A percentile compares a stretch with the other conserved stretches of the same genome.
phyloP scores from a whole-genome alignment of 2,113 vertebrate species.

The Gulo gulo region DNA sequence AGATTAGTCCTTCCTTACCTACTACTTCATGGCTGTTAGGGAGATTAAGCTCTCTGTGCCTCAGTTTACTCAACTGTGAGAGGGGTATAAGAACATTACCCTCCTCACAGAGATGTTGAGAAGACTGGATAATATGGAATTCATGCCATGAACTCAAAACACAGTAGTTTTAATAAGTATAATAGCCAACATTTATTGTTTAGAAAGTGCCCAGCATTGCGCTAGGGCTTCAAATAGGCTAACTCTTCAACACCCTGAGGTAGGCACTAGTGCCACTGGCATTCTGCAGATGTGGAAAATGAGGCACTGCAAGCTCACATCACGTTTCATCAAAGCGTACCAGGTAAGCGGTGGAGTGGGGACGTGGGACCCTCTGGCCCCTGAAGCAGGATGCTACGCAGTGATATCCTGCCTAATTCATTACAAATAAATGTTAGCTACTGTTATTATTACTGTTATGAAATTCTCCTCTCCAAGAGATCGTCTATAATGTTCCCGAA shows the following conservation, averaged over 20 bases:
- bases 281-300: not conserved
- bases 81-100: not conserved
- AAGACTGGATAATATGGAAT: not conserved
- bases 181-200: not conserved
- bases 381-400: not conserved
- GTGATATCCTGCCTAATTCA: not conserved
- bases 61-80: not conserved
- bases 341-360: not conserved
- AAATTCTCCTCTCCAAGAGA: not conserved
- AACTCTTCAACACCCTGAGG: not conserved
- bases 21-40: not conserved
- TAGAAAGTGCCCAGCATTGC: not conserved
- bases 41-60: not conserved
- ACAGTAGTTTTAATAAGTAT: not conserved
- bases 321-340: not conserved
- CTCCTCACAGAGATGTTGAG: not conserved
- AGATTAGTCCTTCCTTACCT: not conserved
- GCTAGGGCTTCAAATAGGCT: not conserved
- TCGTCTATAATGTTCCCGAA: not conserved
- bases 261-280: not conserved
- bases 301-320: not conserved
- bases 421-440: conserved; percentile 17
- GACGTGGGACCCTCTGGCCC: not conserved
- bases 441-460: not conserved
- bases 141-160: not conserved